Evolutionary conservation across 2,888 invertebrate species (phyloP).

Genomic region (Strigamia crassipes): DNA sequence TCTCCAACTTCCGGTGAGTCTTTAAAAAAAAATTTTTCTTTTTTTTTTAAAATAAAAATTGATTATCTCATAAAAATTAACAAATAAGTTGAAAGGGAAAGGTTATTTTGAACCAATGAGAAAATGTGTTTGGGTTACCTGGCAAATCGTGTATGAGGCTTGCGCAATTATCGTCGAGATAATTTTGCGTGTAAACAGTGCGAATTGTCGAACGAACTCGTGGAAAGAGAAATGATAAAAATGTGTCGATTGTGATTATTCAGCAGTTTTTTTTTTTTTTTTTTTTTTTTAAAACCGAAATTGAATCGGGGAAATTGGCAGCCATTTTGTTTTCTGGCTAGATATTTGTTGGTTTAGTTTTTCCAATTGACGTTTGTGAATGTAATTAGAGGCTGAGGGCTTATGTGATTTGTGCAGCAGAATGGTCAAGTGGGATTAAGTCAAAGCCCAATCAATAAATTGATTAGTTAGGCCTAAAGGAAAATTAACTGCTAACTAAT

Average conservation of each 20-base stretch:
- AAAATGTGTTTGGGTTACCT: constrained; percentile 14
- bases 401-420: constrained; percentile 42
- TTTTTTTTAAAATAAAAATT: neutral
- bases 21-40: neutral
- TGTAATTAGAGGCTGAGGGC: constrained; percentile 40
- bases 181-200: constrained; percentile 38
- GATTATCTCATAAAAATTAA: neutral
- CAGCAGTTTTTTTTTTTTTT: constrained; percentile 8
- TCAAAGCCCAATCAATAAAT: constrained; percentile 42
- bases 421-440: constrained; percentile 42
- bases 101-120: neutral
- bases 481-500: constrained; percentile 42
- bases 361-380: constrained; percentile 35
- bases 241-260: neutral
- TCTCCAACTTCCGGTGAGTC: constrained; percentile 99
- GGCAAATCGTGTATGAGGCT: neutral
- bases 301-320: neutral
- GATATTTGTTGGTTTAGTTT: constrained; percentile 29
- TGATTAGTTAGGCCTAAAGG: constrained; percentile 42
- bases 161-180: constrained; percentile 10
- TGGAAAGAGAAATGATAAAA: neutral
- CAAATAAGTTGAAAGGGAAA: neutral
- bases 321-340: constrained; percentile 33
- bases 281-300: neutral
- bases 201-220: constrained; percentile 2